phyloP scores from a whole-genome alignment of 2,797 vertebrate genomes.

The Enteromius viviparus region DNA sequence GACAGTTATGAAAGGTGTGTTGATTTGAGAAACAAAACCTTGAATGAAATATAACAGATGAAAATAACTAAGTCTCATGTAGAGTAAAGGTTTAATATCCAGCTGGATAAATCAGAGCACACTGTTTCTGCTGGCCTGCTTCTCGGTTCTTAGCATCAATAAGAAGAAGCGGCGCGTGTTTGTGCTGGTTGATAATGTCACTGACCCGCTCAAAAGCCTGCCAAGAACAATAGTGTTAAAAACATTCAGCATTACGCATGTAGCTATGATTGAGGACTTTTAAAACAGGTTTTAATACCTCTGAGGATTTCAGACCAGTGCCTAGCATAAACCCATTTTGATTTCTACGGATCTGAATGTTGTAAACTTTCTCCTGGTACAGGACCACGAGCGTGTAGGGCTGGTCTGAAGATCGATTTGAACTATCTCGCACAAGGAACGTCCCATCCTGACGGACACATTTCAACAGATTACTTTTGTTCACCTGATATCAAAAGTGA shows the following conservation, averaged over 20 bases:
- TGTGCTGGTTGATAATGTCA: constrained; percentile 87
- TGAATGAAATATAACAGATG: neutral
- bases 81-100: constrained; percentile 62
- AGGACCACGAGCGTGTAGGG: constrained; percentile 94
- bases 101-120: constrained; percentile 81
- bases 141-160: constrained; percentile 91
- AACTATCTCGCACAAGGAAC: constrained; percentile 93
- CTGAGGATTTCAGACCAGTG: constrained; percentile 86
- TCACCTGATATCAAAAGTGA: neutral
- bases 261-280: neutral
- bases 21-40: neutral
- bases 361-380: constrained; percentile 92
- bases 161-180: constrained; percentile 85
- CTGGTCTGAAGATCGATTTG: constrained; percentile 79
- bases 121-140: constrained; percentile 85
- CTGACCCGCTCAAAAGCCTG: constrained; percentile 87
- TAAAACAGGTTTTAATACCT: constrained; percentile 76
- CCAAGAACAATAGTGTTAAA: constrained; percentile 2
- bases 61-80: neutral
- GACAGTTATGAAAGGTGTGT: constrained; percentile 4
- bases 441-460: constrained; percentile 84
- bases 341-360: constrained; percentile 90
- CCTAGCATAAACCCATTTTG: constrained; percentile 83
- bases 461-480: constrained; percentile 2
- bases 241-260: neutral